A percentile compares a stretch with the other conserved stretches of the same genome.
These are phyloP conservation scores for Gallinago stenura DNA, from an alignment of 2,797 vertebrate species.

Conservation along the genomic window DNA sequence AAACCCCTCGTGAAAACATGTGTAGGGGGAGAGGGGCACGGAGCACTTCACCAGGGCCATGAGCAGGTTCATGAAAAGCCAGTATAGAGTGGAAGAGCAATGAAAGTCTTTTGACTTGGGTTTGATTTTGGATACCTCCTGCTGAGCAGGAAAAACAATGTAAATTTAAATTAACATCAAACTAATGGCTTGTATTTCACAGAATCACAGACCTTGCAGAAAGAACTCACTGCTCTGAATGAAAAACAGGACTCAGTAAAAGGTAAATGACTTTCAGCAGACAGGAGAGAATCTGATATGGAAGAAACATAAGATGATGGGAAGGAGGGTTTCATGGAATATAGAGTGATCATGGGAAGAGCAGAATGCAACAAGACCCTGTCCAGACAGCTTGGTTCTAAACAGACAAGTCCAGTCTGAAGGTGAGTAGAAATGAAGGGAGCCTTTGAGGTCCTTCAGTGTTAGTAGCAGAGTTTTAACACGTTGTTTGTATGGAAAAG, in stretches of 20 bases:
- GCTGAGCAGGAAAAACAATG: background rate
- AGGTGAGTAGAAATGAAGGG: accelerated
- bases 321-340: background rate
- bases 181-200: background rate
- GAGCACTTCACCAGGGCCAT: background rate
- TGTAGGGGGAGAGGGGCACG: background rate
- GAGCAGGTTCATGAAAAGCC: background rate
- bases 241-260: background rate
- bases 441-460: background rate
- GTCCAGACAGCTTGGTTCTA: background rate
- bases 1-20: background rate
- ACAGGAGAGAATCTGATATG: background rate
- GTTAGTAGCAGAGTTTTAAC: background rate
- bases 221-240: background rate
- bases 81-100: background rate
- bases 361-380: background rate
- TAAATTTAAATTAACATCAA: background rate
- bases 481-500: background rate
- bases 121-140: background rate
- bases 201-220: background rate
- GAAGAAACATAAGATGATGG: background rate
- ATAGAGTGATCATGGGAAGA: background rate
- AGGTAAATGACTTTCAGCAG: background rate
- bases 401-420: background rate
- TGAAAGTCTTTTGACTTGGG: background rate